phyloP scores from a whole-genome alignment of 1,140 invertebrate species.

The Drosophila oshimai region DNA sequence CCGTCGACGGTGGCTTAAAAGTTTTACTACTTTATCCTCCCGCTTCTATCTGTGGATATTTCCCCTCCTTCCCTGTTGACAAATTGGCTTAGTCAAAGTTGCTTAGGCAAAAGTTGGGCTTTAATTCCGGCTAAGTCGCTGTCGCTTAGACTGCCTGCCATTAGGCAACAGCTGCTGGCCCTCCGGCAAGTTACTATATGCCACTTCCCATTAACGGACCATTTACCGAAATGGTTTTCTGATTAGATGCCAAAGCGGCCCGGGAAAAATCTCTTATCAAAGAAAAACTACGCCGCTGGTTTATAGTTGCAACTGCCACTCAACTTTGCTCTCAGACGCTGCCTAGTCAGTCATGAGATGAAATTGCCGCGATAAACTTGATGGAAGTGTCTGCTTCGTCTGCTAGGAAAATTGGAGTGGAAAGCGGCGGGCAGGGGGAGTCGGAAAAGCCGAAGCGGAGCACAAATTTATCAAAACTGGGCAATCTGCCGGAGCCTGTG shows the following conservation, averaged over 20 bases:
- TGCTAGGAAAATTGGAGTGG: conserved; percentile 16
- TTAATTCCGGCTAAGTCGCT: conserved; percentile 44
- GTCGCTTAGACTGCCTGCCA: conserved; percentile 12
- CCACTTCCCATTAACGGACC: conserved; percentile 36
- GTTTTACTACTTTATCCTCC: conserved; percentile 4
- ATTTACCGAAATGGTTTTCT: conserved; percentile 74
- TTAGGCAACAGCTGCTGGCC: conserved; percentile 53
- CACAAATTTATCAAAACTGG: conserved; percentile 65
- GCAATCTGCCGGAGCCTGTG: conserved; percentile 61
- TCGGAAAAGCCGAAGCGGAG: not conserved
- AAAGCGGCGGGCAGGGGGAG: not conserved
- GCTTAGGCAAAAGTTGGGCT: conserved; percentile 42
- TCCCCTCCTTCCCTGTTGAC: conserved; percentile 39
- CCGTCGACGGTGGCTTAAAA: conserved; percentile 39
- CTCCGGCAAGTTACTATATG: not conserved
- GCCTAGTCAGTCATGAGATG: conserved; percentile 57
- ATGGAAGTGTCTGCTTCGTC: conserved; percentile 68
- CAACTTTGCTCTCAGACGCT: conserved; percentile 37
- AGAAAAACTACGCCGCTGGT: conserved; percentile 42
- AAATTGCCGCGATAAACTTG: conserved; percentile 76
- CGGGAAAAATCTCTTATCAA: conserved; percentile 30
- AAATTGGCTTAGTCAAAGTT: conserved; percentile 56
- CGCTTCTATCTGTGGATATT: not conserved
- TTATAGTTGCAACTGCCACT: conserved; percentile 51
- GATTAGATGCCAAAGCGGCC: conserved; percentile 47